A percentile compares a stretch with the other conserved stretches of the same genome.
phyloP scores from a whole-genome alignment of 2,113 vertebrate genomes.

The Daboia siamensis region DNA sequence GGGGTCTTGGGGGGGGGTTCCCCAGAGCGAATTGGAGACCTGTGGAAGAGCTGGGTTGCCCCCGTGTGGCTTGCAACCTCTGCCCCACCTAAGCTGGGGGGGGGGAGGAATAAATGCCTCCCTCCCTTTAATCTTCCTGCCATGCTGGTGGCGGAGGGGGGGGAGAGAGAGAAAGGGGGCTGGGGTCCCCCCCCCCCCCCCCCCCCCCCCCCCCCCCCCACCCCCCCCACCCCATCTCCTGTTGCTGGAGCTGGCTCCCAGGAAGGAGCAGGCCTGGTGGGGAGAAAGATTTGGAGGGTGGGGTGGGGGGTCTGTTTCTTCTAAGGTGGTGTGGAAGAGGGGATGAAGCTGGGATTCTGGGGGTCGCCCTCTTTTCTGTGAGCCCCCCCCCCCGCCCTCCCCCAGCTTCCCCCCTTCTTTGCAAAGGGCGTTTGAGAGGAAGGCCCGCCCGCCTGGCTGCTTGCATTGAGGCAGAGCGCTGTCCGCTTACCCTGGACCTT shows the following conservation, averaged over 20 bases:
- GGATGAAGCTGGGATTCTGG: no score
- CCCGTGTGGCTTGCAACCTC: background rate
- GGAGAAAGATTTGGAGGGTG: background rate
- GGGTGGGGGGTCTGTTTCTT: background rate
- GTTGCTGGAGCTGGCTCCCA: background rate
- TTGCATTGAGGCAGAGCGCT: no score
- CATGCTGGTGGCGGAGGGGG: rapidly evolving
- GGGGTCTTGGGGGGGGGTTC: background rate
- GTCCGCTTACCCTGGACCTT: background rate
- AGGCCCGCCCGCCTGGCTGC: background rate
- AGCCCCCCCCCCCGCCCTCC: background rate
- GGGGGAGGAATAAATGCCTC: background rate
- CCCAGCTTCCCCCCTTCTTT: no score
- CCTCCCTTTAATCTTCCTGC: background rate
- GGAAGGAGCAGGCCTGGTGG: background rate
- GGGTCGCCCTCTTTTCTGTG: background rate
- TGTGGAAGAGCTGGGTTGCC: background rate
- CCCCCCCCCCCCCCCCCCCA: no score
- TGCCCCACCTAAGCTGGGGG: background rate
- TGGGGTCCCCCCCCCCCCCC: background rate
- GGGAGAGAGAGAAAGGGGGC: no score
- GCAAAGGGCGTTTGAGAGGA: background rate
- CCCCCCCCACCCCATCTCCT: background rate
- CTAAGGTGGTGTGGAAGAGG: background rate
- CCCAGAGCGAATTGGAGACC: background rate